Conservation (phyloP, 2,797 vertebrate species). For the Clamator glandarius region DNA sequence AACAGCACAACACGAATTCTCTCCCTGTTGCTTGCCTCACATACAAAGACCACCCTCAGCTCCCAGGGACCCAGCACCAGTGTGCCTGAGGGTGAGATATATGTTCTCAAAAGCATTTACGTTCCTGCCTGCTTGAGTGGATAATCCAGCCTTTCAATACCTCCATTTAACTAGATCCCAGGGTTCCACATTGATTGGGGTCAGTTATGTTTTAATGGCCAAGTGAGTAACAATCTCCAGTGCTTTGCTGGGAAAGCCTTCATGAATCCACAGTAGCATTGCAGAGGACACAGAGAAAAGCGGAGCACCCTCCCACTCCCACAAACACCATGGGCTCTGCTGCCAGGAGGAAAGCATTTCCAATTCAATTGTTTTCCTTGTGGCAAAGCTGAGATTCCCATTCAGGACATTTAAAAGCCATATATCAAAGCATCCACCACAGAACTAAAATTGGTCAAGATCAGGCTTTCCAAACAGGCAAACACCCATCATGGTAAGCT, state of each 20-base stretch:
- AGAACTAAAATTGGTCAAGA: slow-evolving; percentile 23
- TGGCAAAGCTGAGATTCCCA: slow-evolving; percentile 47
- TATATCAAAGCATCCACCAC: slow-evolving; percentile 50
- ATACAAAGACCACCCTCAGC: neutral
- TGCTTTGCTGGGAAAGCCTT: slow-evolving; percentile 5
- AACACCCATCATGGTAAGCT: neutral
- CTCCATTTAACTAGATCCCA: neutral
- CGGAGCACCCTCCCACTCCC: neutral
- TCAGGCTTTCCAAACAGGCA: slow-evolving; percentile 1
- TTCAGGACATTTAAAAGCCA: slow-evolving; percentile 52
- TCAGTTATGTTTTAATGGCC: neutral
- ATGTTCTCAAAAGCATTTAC: fast-evolving
- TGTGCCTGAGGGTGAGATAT: neutral
- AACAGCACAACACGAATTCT: neutral
- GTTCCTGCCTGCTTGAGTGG: neutral
- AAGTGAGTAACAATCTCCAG: neutral
- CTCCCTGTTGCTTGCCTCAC: neutral
- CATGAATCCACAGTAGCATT: neutral
- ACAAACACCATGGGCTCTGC: neutral
- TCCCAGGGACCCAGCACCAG: neutral
- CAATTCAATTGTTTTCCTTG: slow-evolving; percentile 52
- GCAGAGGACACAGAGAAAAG: slow-evolving; percentile 22
- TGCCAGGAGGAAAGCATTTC: slow-evolving; percentile 59
- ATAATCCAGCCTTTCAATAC: neutral
- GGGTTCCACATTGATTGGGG: neutral